phyloP scores from a whole-genome alignment of 2,888 invertebrate species.

The Napeogenes inachia region DNA sequence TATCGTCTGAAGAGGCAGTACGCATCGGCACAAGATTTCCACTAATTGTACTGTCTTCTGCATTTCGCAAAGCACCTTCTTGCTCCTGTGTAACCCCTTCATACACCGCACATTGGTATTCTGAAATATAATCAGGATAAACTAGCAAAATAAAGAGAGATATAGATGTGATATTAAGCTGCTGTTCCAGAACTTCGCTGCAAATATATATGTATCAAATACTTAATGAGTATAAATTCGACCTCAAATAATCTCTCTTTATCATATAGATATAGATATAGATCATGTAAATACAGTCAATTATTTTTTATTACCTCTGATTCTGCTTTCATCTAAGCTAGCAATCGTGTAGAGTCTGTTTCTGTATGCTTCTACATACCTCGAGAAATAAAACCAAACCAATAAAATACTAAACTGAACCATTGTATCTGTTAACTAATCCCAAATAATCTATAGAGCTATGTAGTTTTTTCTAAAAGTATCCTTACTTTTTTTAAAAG shows the following conservation, averaged over 20 bases:
- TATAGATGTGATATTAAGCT: too few relatives aligned
- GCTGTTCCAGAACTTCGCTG: too few relatives aligned
- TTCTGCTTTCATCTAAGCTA: constrained; percentile 14
- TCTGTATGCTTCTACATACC: constrained; percentile 27
- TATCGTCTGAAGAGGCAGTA: background rate
- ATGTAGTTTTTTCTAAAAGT: background rate
- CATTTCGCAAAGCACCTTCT: background rate
- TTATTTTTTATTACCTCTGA: constrained; percentile 11
- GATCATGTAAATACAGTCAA: background rate
- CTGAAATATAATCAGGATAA: constrained; percentile 9
- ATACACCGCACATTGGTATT: constrained; percentile 19
- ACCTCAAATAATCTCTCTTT: too few relatives aligned
- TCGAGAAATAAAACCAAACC: constrained; percentile 16
- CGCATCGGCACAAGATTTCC: background rate
- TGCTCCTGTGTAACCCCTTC: constrained; percentile 6
- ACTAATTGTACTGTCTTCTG: background rate
- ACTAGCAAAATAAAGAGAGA: too few relatives aligned
- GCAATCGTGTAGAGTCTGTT: constrained; percentile 31
- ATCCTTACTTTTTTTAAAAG: too few relatives aligned
- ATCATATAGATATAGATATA: too few relatives aligned
- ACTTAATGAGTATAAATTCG: background rate
- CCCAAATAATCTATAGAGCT: constrained; percentile 12
- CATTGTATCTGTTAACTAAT: background rate
- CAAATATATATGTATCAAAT: too few relatives aligned
- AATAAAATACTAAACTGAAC: constrained; percentile 12